Evolutionary conservation across 2,888 invertebrate genomes (phyloP).

Genomic region (Tiphia femorata): DNA sequence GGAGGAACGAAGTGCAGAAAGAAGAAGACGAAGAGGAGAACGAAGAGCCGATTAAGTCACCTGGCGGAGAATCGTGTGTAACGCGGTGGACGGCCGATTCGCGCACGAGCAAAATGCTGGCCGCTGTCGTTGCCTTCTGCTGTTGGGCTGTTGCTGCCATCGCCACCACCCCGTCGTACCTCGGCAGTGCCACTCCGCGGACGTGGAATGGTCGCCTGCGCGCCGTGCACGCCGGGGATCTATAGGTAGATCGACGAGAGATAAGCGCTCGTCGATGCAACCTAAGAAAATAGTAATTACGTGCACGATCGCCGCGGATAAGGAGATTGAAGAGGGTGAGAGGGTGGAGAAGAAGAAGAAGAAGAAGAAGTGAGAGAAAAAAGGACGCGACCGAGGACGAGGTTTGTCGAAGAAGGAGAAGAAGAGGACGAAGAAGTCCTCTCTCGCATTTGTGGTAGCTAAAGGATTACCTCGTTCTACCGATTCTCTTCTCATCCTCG

Average conservation of each 20-base stretch:
- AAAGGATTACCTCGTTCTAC: too few relatives aligned
- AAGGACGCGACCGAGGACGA: neutral
- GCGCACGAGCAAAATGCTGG: slow-evolving; percentile 28
- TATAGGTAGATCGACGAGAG: slow-evolving; percentile 45
- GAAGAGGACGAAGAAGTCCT: slow-evolving; percentile 1
- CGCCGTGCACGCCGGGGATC: slow-evolving; percentile 18
- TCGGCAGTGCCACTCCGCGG: slow-evolving; percentile 28
- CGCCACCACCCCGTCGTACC: slow-evolving; percentile 1
- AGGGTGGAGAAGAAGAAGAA: neutral
- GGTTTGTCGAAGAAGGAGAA: neutral
- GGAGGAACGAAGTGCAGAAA: neutral
- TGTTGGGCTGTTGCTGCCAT: slow-evolving; percentile 6
- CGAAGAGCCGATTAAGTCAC: slow-evolving; percentile 35
- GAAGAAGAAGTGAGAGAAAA: slow-evolving; percentile 21
- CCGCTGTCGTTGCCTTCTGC: neutral
- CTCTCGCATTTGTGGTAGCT: too few relatives aligned
- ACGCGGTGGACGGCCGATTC: slow-evolving; percentile 18
- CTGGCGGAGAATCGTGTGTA: slow-evolving; percentile 27
- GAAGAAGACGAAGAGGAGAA: slow-evolving; percentile 7
- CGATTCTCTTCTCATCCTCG: too few relatives aligned
- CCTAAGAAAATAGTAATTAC: slow-evolving; percentile 54
- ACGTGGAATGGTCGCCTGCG: slow-evolving; percentile 31
- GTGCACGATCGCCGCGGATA: slow-evolving; percentile 38
- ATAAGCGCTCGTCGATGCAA: slow-evolving; percentile 38
- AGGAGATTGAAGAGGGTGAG: slow-evolving; percentile 7